Evolutionary conservation across 2,113 vertebrate genomes (phyloP).

Genomic region (Bostrychus sinensis): DNA sequence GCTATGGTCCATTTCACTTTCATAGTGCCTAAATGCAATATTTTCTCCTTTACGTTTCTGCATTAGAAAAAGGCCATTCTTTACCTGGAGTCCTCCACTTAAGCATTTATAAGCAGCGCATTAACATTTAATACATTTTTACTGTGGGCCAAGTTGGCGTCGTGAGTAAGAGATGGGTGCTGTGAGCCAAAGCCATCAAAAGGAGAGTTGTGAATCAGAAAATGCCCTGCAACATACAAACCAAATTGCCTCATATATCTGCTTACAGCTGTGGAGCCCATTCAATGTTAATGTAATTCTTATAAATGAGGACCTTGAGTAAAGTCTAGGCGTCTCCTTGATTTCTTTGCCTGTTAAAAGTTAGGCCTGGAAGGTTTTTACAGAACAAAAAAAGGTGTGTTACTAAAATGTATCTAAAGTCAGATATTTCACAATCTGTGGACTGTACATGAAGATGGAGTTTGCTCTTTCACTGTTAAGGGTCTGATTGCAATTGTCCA

Average conservation of each 20-base stretch:
- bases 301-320: conserved; percentile 11
- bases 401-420: conserved; percentile 48
- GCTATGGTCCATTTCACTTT: conserved; percentile 60
- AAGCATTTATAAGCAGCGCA: conserved; percentile 16
- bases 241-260: conserved; percentile 15
- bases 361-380: conserved; percentile 70
- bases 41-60: conserved; percentile 60
- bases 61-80: conserved; percentile 26
- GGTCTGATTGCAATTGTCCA: conserved; percentile 36
- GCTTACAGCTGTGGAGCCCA: not conserved
- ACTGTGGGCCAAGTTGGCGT: not conserved
- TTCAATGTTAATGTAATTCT: conserved; percentile 9
- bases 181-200: conserved; percentile 8
- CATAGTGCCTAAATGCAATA: conserved; percentile 89
- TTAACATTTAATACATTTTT: not conserved
- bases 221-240: conserved; percentile 10
- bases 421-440: conserved; percentile 77
- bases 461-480: conserved; percentile 21
- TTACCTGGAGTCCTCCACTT: conserved; percentile 7
- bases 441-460: conserved; percentile 79
- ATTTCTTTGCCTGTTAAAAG: conserved; percentile 51
- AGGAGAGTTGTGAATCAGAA: not conserved
- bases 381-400: conserved; percentile 52
- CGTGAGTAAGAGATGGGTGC: not conserved
- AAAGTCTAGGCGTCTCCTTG: conserved; percentile 44